Base-by-base conservation (phyloP, 1,140 invertebrate genomes). In the Muscidifurax raptorellus region DNA sequence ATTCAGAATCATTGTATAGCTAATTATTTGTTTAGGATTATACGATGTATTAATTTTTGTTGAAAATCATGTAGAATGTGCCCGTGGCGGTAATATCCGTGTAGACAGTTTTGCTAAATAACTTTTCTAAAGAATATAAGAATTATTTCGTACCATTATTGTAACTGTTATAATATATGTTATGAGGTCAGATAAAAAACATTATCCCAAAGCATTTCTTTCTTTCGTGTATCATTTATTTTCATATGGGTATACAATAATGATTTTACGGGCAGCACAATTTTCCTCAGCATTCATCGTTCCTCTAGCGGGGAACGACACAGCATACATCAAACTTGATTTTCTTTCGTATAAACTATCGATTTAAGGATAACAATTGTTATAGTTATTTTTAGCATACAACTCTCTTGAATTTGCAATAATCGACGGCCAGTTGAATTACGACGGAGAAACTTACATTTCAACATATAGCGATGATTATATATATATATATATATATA, bases 171-270 rank as follows among this genome's bases (percentile, higher is more conserved):
- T 40, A 40, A n/a, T n/a, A n/a, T n/a, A n/a, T n/a, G n/a, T 12
- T 6, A 40, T 32, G 5, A 40, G 36, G 7, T 40, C 5, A 40
- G 36, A 40, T 40, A 40, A 69, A 69, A 28, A 69, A 1, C 9
- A 69, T 10, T 52, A 18, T 52, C 1, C 40, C 5, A 18, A 18
- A n/a, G 2, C 52, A n/a, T 47, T 59, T 59, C 22, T 59, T 59
- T n/a, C 52, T 3, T 81, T 59, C 6, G 22, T 74, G 27, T 79
- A 74, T 44, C 30, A 0, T 80, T 79, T 80, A 84, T 84, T 80
- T 80, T 64, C 47, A 74, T 80, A 59, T 79, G 72, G 47, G n/a
- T 84, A 74, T 84, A 80, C 83, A 84, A 80, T 72, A 78, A 83
- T 80, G n/a, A 74, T 64, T 40, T 74, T 84, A 80, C 32, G 67